Evolutionary conservation across 2,113 vertebrate species (phyloP).

Genomic region (Penelope pileata): DNA sequence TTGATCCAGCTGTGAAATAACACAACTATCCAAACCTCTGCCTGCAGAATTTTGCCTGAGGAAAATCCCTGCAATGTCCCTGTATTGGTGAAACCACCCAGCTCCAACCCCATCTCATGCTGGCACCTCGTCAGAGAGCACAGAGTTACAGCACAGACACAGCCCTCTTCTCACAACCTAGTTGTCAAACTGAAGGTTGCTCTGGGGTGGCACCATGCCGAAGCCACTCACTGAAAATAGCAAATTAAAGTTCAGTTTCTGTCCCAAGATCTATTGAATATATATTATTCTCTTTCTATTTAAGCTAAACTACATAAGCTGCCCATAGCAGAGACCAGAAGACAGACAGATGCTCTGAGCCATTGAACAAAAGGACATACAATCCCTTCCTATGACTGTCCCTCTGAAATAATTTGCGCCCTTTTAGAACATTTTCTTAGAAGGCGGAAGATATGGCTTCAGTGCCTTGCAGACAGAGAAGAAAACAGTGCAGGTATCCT

Average conservation of each 20-base stretch:
- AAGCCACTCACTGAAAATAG: not conserved
- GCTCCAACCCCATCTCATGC: accelerated
- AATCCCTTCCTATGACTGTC: not conserved
- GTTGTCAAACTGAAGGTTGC: not conserved
- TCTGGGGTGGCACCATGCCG: not conserved
- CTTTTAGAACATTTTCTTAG: not conserved
- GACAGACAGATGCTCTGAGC: not conserved
- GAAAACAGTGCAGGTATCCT: not conserved
- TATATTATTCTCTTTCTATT: not conserved
- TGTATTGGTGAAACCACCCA: not conserved
- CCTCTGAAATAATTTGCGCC: not conserved
- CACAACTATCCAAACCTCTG: not conserved
- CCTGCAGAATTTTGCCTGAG: not conserved
- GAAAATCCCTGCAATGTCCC: not conserved
- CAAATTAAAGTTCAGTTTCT: not conserved
- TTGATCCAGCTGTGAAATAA: not conserved
- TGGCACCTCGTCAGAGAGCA: not conserved
- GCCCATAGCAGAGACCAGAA: not conserved
- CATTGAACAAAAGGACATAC: not conserved
- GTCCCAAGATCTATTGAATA: not conserved
- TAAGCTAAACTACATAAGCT: not conserved
- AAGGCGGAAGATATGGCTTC: not conserved
- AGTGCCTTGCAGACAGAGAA: not conserved
- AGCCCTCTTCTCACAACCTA: not conserved
- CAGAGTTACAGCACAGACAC: not conserved